Base-by-base conservation (phyloP, 2,888 invertebrate species). In the Calameuta pallipes region DNA sequence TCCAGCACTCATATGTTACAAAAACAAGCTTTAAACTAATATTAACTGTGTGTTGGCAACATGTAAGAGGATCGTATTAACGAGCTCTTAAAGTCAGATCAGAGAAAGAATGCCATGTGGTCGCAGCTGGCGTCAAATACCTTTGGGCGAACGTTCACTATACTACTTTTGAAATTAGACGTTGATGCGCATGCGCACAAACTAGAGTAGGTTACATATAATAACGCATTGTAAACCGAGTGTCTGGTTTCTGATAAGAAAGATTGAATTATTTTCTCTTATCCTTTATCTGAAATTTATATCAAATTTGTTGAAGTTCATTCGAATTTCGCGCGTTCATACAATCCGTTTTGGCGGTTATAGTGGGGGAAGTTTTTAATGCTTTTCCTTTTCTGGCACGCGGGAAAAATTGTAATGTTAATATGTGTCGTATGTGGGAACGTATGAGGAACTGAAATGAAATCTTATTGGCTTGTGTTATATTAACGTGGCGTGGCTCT, bases 31-130 rank as follows among this genome's bases (percentile, higher is more conserved):
- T 86, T 83, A 89, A 89, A 90, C 90, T 90, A 90, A 90, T 90
- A 90, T 90, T 90, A 90, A 90, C 90, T 90, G 87, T 86, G 87
- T 85, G 89, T 88, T 90, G 89, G 90, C 90, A 90, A 90, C 89
- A 90, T 89, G 86, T 88, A 89, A 87, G 86, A 85, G 87, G 88
- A 89, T 89, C 88, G 88, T 87, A 90, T 90, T 90, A 90, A 90
- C 90, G 89, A 90, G 89, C 90, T 89, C 89, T 90, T 89, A 89
- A 88, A 89, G 86, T 86, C 87, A 86, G 89, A 89, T 89, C 88
- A 88, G 86, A 87, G 86, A 87, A 87, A 86, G 87, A 89, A 87
- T 87, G 87, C 89, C 90, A 90, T 90, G 89, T 90, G 90, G 86
- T 85, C 83, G 83, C 90, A 90, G 89, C 90, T 90, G 90, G 86